A percentile compares a stretch with the other conserved stretches of the same genome.
phyloP scores from a whole-genome alignment of 2,797 vertebrate species.

The Argya squamiceps region DNA sequence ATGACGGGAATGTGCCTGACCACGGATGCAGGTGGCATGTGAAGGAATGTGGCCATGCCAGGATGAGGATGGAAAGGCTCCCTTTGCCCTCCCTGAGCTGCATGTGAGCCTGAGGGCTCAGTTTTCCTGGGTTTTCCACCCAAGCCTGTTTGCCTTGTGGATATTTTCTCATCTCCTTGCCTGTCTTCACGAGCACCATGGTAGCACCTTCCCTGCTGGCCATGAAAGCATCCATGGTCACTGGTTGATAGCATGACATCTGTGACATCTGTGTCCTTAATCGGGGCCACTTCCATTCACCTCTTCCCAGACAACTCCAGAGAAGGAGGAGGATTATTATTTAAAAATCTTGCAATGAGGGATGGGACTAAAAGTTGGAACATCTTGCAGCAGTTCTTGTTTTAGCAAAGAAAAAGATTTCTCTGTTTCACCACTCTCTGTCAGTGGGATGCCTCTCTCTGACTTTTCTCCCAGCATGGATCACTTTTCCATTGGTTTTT shows the following conservation, averaged over 20 bases:
- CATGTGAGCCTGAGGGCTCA: background rate
- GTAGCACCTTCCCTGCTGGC: background rate
- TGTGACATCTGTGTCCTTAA: slow-evolving; percentile 50
- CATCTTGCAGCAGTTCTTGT: slow-evolving; percentile 12
- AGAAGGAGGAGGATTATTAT: background rate
- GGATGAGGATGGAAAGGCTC: background rate
- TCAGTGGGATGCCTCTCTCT: background rate
- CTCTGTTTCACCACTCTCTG: background rate
- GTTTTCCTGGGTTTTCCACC: background rate
- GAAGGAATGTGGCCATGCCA: slow-evolving; percentile 11
- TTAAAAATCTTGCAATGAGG: background rate
- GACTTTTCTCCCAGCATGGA: slow-evolving; percentile 11
- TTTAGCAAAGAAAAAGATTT: background rate
- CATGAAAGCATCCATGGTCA: background rate
- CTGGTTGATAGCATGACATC: background rate
- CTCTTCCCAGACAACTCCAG: background rate
- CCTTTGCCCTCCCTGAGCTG: background rate
- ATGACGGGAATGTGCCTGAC: background rate
- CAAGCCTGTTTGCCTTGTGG: background rate
- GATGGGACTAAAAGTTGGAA: background rate
- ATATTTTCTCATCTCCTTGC: background rate
- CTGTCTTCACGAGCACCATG: background rate
- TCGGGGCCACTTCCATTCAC: slow-evolving; percentile 29
- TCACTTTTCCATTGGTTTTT: background rate
- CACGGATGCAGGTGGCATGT: slow-evolving; percentile 28